These are phyloP conservation scores for Mus minutoides DNA, from an alignment of 2,797 vertebrate species.

Conservation along the genomic window DNA sequence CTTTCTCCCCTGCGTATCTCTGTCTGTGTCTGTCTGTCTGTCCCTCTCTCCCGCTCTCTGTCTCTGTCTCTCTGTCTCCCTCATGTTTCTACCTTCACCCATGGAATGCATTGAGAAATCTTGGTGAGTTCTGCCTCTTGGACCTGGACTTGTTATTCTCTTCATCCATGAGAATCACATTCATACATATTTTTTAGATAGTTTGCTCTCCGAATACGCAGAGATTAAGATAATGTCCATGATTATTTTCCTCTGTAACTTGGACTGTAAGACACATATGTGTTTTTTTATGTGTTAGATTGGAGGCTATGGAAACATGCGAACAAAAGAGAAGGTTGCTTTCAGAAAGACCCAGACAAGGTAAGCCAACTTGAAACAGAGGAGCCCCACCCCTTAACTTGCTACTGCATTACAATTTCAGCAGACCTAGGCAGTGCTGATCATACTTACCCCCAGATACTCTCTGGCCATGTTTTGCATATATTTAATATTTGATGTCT, in stretches of 20 bases:
- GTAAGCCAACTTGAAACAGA: not conserved
- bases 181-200: not conserved
- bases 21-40: not conserved
- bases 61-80: too few relatives aligned
- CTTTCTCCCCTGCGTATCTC: not conserved
- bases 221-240: not conserved
- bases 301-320: accelerated
- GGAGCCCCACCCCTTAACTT: not conserved
- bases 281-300: not conserved
- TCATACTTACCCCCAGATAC: not conserved
- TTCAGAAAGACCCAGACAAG: not conserved
- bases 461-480: not conserved
- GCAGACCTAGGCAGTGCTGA: not conserved
- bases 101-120: not conserved
- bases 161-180: not conserved
- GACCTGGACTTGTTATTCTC: not conserved
- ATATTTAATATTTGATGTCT: not conserved
- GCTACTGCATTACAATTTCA: not conserved
- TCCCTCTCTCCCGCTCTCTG: not conserved
- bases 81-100: not conserved
- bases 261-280: not conserved
- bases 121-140: not conserved
- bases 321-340: not conserved
- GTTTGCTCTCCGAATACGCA: not conserved
- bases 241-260: not conserved